These are phyloP conservation scores for Strix occidentalis DNA, from an alignment of 2,797 vertebrate species.

Conservation along the genomic window DNA sequence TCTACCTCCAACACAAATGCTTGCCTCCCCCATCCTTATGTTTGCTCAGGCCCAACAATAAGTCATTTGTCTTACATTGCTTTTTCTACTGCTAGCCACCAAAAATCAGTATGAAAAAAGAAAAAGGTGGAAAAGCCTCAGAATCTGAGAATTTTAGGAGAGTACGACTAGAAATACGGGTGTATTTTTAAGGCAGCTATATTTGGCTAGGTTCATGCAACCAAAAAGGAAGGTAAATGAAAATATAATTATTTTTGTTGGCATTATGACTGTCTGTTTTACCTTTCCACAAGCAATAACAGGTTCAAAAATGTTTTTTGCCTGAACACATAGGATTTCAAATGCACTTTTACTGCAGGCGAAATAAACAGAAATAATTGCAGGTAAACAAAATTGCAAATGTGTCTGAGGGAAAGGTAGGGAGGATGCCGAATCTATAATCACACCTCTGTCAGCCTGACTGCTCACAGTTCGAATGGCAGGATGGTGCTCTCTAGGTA, in stretches of 20 bases:
- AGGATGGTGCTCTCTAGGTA: conserved; percentile 74
- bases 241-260: background rate
- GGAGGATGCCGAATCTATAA: conserved; percentile 46
- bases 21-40: background rate
- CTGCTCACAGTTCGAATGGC: conserved; percentile 69
- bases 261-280: background rate
- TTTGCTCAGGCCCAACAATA: background rate
- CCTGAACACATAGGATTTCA: conserved; percentile 24
- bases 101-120: background rate
- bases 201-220: background rate
- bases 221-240: background rate
- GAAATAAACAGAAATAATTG: conserved; percentile 47
- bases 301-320: background rate
- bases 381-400: conserved; percentile 62
- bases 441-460: conserved; percentile 64
- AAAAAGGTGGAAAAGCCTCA: background rate
- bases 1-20: background rate
- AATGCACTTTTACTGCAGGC: conserved; percentile 8
- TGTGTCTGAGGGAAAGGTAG: conserved; percentile 14
- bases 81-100: background rate
- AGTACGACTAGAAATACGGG: background rate
- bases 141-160: background rate
- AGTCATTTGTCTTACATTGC: background rate
- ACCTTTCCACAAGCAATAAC: background rate
- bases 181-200: background rate